Evolutionary conservation across 1,140 invertebrate genomes (phyloP).

Genomic region (Cydia amplana): DNA sequence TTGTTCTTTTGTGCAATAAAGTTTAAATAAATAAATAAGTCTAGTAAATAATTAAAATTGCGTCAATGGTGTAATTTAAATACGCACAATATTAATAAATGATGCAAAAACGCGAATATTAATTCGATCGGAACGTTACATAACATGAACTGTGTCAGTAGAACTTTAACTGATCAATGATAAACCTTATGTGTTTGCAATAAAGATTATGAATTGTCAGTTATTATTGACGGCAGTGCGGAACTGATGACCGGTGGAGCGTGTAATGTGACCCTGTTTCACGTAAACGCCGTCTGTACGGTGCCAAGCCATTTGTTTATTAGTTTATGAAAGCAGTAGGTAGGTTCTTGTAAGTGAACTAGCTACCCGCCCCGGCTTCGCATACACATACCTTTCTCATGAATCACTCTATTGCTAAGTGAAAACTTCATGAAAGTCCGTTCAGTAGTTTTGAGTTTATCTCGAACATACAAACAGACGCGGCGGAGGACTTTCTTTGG

Average conservation of each 20-base stretch:
- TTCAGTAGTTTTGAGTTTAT: too few species aligned
- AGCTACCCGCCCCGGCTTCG: too few species aligned
- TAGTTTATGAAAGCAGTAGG: too few species aligned
- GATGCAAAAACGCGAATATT: not conserved
- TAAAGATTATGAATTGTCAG: not conserved
- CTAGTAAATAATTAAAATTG: not conserved
- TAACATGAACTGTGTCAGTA: not conserved
- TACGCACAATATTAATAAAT: not conserved
- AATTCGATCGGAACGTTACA: constrained; percentile 3
- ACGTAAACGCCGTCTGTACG: not conserved
- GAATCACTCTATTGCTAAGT: too few species aligned
- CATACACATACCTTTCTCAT: too few species aligned
- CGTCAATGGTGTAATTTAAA: not conserved
- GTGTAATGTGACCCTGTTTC: constrained; percentile 19
- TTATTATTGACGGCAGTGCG: not conserved
- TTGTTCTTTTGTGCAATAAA: too few species aligned
- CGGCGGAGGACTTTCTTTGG: too few species aligned
- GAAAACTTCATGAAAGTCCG: too few species aligned
- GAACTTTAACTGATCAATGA: not conserved
- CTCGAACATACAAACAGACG: too few species aligned
- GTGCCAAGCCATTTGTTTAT: not conserved
- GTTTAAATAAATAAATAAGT: too few species aligned
- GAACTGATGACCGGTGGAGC: not conserved
- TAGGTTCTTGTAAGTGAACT: too few species aligned
- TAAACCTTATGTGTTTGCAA: not conserved